Evolutionary conservation across 2,888 invertebrate species (phyloP).

Genomic region (Meteorus cinctellus): DNA sequence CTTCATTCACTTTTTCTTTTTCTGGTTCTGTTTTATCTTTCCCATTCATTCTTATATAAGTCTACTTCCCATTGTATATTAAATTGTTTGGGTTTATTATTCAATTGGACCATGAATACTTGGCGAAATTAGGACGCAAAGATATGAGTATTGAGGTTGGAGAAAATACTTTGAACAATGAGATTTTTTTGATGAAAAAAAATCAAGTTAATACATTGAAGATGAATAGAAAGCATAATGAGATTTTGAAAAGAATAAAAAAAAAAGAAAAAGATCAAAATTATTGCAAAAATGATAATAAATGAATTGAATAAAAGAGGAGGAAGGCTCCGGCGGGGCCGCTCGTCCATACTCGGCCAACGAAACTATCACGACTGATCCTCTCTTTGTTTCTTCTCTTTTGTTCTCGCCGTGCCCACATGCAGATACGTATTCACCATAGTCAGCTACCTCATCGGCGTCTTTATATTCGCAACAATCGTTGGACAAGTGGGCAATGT

Average conservation of each 20-base stretch:
- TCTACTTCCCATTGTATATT: background rate
- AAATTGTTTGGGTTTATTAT: background rate
- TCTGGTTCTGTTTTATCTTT: background rate
- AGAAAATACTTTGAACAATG: conserved; percentile 23
- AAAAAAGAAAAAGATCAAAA: conserved; percentile 14
- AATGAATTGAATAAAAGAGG: conserved; percentile 53
- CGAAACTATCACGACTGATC: conserved; percentile 63
- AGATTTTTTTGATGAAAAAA: conserved; percentile 47
- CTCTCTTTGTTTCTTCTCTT: conserved; percentile 52
- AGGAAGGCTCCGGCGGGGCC: conserved; percentile 72
- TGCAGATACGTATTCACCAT: conserved; percentile 97
- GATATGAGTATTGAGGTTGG: conserved; percentile 35
- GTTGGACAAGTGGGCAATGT: conserved; percentile 99
- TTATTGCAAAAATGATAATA: conserved; percentile 34
- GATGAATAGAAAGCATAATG: conserved; percentile 29
- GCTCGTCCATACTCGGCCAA: conserved; percentile 66
- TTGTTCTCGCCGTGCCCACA: conserved; percentile 62
- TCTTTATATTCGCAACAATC: conserved; percentile 98
- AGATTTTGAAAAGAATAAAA: conserved; percentile 45
- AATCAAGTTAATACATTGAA: conserved; percentile 19
- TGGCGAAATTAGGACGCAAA: conserved; percentile 35
- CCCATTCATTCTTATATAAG: background rate
- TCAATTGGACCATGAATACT: conserved; percentile 51
- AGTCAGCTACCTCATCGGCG: conserved; percentile 96
- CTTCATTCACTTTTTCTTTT: background rate